These are phyloP conservation scores for Papilio polyxenes DNA, from an alignment of 1,140 invertebrate genomes.

Conservation along the genomic window DNA sequence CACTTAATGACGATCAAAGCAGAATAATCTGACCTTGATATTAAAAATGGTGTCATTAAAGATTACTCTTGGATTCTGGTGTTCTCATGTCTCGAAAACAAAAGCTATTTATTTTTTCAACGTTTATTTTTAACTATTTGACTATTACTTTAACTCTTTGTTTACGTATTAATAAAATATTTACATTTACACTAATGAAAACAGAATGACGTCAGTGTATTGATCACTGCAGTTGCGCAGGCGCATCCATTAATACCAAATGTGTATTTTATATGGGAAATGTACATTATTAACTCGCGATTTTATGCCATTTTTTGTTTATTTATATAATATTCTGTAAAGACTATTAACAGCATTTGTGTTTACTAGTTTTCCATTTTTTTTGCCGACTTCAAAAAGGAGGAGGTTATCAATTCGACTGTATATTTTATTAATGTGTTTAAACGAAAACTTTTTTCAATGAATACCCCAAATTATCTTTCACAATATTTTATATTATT, in stretches of 20 bases:
- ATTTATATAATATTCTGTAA: background rate
- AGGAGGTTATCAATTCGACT: too few relatives aligned
- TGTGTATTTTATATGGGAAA: background rate
- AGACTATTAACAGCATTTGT: background rate
- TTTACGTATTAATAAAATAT: background rate
- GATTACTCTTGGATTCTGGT: too few relatives aligned
- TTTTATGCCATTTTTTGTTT: background rate
- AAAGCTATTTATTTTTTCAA: slow-evolving; percentile 4
- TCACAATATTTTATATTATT: background rate
- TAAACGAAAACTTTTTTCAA: too few relatives aligned
- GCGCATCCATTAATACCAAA: background rate
- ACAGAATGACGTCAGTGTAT: background rate
- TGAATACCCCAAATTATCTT: too few relatives aligned
- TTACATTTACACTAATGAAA: background rate
- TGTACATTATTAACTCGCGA: background rate
- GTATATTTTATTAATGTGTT: background rate
- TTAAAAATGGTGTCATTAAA: too few relatives aligned
- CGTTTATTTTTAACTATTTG: background rate
- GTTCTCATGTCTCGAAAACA: too few relatives aligned
- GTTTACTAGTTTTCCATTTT: background rate
- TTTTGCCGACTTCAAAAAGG: background rate
- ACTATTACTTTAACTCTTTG: background rate
- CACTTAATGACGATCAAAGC: too few relatives aligned
- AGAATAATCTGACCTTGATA: too few relatives aligned
- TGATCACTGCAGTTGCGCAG: background rate